phyloP scores from a whole-genome alignment of 2,888 invertebrate species.

The Serrognathus titanus region DNA sequence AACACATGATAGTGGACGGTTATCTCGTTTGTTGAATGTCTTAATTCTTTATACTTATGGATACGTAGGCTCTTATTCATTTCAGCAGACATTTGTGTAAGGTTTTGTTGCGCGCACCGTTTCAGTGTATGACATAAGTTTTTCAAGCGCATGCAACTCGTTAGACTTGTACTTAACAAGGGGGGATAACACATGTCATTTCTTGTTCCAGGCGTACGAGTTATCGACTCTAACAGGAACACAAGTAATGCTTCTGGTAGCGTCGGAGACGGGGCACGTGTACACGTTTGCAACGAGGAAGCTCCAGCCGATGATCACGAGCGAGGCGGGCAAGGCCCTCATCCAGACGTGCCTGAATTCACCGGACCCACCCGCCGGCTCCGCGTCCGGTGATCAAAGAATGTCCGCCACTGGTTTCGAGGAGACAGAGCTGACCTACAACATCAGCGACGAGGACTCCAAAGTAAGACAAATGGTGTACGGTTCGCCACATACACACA shows the following conservation, averaged over 20 bases:
- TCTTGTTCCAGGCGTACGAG: slow-evolving; percentile 88
- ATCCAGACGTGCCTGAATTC: slow-evolving; percentile 99
- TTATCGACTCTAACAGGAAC: slow-evolving; percentile 98
- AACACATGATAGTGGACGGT: too few relatives aligned
- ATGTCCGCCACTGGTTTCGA: slow-evolving; percentile 99
- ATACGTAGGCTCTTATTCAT: too few relatives aligned
- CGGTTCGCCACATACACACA: slow-evolving; percentile 61
- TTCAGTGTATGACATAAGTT: too few relatives aligned
- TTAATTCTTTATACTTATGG: too few relatives aligned
- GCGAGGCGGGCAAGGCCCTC: slow-evolving; percentile 92
- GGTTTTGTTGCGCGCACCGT: too few relatives aligned
- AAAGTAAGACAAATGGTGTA: slow-evolving; percentile 97
- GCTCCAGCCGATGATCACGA: slow-evolving; percentile 99
- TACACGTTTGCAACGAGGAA: slow-evolving; percentile 99
- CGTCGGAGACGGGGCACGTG: slow-evolving; percentile 98
- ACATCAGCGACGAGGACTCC: slow-evolving; percentile 91
- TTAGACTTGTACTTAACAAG: too few relatives aligned
- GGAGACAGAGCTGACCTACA: slow-evolving; percentile 97
- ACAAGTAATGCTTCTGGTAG: slow-evolving; percentile 98
- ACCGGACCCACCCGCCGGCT: slow-evolving; percentile 79
- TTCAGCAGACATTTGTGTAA: too few relatives aligned
- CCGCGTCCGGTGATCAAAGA: slow-evolving; percentile 77
- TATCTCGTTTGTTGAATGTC: too few relatives aligned
- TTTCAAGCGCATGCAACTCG: too few relatives aligned
- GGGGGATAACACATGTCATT: slow-evolving; percentile 4